phyloP scores from a whole-genome alignment of 2,888 invertebrate genomes.

The Drosophila subquinaria region DNA sequence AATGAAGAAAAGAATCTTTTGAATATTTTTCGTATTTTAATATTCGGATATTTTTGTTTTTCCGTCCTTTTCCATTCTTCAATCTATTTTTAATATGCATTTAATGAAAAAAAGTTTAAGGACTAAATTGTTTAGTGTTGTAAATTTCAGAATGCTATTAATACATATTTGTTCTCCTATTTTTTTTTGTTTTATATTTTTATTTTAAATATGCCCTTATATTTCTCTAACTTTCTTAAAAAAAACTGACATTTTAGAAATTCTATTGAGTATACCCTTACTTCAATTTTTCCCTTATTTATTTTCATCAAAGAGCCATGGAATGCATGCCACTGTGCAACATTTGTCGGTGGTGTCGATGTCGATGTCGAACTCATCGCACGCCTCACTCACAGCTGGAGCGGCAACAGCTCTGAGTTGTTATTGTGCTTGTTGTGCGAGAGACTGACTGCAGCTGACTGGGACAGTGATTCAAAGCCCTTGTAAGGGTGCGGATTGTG shows the following conservation, averaged over 20 bases:
- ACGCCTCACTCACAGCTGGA: conserved; percentile 29
- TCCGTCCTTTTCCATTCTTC: neutral
- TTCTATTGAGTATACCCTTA: too few species aligned
- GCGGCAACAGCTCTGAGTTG: conserved; percentile 31
- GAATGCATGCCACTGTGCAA: conserved; percentile 29
- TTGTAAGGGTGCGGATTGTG: conserved; percentile 48
- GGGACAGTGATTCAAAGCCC: conserved; percentile 59
- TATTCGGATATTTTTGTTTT: neutral
- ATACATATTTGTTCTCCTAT: too few species aligned
- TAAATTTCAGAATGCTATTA: too few species aligned
- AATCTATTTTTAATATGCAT: neutral
- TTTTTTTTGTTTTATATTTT: too few species aligned
- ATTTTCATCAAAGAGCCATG: neutral
- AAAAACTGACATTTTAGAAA: too few species aligned
- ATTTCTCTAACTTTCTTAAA: too few species aligned
- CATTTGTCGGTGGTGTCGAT: conserved; percentile 38
- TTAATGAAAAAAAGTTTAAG: neutral
- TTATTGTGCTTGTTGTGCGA: conserved; percentile 31
- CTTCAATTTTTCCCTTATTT: too few species aligned
- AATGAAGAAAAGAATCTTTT: neutral
- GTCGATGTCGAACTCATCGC: conserved; percentile 21
- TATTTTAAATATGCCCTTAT: too few species aligned
- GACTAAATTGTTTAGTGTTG: neutral
- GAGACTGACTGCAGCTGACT: conserved; percentile 48
- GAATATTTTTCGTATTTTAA: too few species aligned